Evolutionary conservation across 2,888 invertebrate species (phyloP), one percentile per base, ranked within the genome.

Genomic region (Digitonthophagus gazella): DNA sequence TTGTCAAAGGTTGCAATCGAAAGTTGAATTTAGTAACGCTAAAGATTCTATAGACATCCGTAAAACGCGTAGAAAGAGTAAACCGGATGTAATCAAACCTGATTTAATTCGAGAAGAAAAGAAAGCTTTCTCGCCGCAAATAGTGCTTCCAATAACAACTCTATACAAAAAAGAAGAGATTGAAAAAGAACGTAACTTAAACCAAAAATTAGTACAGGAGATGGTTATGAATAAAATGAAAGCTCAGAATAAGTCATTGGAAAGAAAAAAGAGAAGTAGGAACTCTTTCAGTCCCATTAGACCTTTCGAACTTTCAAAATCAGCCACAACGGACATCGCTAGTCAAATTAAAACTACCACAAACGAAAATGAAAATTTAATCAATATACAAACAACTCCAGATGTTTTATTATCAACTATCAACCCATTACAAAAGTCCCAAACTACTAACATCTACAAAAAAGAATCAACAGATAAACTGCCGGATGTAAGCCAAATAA

Each of bases 121-220:
- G 76, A 84, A 20, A 75, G 84, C 71, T 71, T 83, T 69, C 83
- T 83, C 6, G 4, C 63, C 72, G 2, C 63, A 64, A 69, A 73
- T 28, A 56, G 72, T 11, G 5, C 75, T 73, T 67, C 74, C 73
- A 14, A 71, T 72, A 20, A 85, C 86, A 72, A 83, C 85, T 72
- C 69, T 82, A 15, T 80, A 82, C 65, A 80, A 79, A 65, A 82
- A 80, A 67, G 91, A 93, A 79, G 91, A 92, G 83, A 86, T 95
- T 44, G 90, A 91, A 72, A 88, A 91, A 78, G 93, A 93, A 79
- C 86, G 93, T 67, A 91, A 91, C 55, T 91, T 93, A 78, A 93
- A 95, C 81, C 94, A 93, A 73, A 92, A 91, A 79, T 85, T 95
- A 19, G 92, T 95, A 63, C 89, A 94, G 76, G 90, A 94, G 79